phyloP scores from a whole-genome alignment of 2,888 invertebrate genomes.

The Cryptocephalus moraei region DNA sequence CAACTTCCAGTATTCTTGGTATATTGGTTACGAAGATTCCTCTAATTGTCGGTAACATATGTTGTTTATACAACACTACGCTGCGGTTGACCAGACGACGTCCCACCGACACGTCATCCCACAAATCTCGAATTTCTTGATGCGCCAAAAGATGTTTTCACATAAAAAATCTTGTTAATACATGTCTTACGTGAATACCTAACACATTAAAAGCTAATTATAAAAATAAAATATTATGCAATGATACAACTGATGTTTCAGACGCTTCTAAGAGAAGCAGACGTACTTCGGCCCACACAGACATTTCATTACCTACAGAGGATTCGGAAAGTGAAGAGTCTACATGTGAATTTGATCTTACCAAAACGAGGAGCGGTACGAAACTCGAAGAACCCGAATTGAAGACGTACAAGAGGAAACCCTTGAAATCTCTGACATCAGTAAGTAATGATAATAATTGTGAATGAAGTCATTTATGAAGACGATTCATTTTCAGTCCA shows the following conservation, averaged over 20 bases:
- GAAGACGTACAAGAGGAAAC: slow-evolving; percentile 21
- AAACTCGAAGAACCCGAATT: slow-evolving; percentile 30
- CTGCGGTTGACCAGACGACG: too few species aligned
- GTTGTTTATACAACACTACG: too few species aligned
- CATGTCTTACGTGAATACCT: too few species aligned
- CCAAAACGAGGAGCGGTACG: slow-evolving; percentile 28
- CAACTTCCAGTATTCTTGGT: too few species aligned
- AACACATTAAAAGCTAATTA: too few species aligned
- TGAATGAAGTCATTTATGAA: background rate
- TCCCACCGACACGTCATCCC: too few species aligned
- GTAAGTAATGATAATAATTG: slow-evolving; percentile 8
- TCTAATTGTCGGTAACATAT: too few species aligned
- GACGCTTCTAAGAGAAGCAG: slow-evolving; percentile 32
- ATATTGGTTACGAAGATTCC: too few species aligned
- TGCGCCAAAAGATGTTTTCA: too few species aligned
- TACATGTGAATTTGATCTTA: slow-evolving; percentile 28
- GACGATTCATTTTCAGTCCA: slow-evolving; percentile 13
- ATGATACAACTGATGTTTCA: slow-evolving; percentile 7
- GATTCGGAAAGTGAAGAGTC: slow-evolving; percentile 47
- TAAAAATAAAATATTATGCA: too few species aligned
- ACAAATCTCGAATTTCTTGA: too few species aligned
- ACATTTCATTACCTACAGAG: slow-evolving; percentile 47
- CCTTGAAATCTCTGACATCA: slow-evolving; percentile 9
- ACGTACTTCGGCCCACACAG: slow-evolving; percentile 48
- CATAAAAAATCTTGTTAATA: too few species aligned